A percentile compares a stretch with the other conserved stretches of the same genome.
Evolutionary conservation across 2,113 vertebrate genomes (phyloP).

Genomic region (Holacanthus passer): DNA sequence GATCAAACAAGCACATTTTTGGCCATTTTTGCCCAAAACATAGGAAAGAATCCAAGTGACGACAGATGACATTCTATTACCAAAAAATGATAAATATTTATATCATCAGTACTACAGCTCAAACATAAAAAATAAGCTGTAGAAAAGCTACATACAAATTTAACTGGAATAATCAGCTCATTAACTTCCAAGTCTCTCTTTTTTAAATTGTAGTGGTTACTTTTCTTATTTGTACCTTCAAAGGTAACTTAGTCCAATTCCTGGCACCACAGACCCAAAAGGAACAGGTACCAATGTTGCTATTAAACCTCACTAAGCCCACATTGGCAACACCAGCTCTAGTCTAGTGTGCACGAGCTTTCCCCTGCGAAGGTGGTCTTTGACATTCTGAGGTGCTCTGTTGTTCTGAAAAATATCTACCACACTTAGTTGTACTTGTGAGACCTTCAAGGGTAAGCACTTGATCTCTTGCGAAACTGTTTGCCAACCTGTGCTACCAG

Average conservation of each 20-base stretch:
- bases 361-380: background rate
- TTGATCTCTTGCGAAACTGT: background rate
- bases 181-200: background rate
- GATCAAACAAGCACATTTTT: too few relatives aligned
- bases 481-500: background rate
- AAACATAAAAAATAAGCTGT: background rate
- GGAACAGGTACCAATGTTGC: background rate
- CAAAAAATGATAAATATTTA: background rate
- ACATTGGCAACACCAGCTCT: background rate
- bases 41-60: background rate
- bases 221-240: background rate
- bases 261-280: too few relatives aligned
- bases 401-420: background rate
- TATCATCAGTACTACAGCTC: background rate
- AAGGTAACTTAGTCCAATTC: background rate
- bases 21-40: too few relatives aligned
- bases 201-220: background rate
- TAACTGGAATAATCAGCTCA: background rate
- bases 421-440: background rate
- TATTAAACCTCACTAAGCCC: background rate
- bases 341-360: background rate
- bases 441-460: background rate
- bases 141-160: too few relatives aligned
- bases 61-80: background rate
- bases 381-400: background rate